Percentiles rank a stretch among this genome's conserved stretches.
phyloP scores from a whole-genome alignment of 1,140 invertebrate genomes.

The Andricus grossulariae region DNA sequence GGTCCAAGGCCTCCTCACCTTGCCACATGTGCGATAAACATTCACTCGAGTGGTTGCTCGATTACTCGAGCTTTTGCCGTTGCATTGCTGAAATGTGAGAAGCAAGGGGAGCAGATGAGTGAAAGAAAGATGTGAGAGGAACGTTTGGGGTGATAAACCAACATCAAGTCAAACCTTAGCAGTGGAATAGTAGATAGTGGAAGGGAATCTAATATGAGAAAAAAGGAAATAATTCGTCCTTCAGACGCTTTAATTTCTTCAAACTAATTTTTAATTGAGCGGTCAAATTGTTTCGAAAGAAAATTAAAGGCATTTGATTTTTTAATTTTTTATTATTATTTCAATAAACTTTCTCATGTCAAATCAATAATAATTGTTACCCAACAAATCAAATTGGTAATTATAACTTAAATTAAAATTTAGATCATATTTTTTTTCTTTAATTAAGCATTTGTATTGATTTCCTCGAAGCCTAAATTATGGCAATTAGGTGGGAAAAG shows the following conservation, averaged over 20 bases:
- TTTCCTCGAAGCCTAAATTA: not conserved
- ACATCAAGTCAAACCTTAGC: not conserved
- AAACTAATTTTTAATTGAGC: slow-evolving; percentile 6
- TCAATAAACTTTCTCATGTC: no score
- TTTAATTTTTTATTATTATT: no score
- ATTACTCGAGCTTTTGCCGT: slow-evolving; percentile 5
- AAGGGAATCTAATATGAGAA: slow-evolving; percentile 11
- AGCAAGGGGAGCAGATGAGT: slow-evolving; percentile 20
- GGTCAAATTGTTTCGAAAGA: not conserved
- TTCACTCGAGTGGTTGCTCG: slow-evolving; percentile 17
- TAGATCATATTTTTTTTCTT: not conserved
- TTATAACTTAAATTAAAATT: no score
- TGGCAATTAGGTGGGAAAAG: not conserved
- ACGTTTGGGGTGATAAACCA: slow-evolving; percentile 17
- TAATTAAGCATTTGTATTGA: not conserved
- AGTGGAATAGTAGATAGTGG: not conserved
- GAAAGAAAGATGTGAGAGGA: slow-evolving; percentile 17
- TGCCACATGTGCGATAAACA: slow-evolving; percentile 14
- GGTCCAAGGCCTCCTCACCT: slow-evolving; percentile 1
- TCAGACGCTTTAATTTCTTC: not conserved
- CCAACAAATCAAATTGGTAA: no score
- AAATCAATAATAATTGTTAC: no score
- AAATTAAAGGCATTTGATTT: not conserved
- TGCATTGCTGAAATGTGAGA: slow-evolving; percentile 28
- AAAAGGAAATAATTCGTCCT: not conserved